Conservation (phyloP, 1,140 invertebrate species). For the Vanessa atalanta region DNA sequence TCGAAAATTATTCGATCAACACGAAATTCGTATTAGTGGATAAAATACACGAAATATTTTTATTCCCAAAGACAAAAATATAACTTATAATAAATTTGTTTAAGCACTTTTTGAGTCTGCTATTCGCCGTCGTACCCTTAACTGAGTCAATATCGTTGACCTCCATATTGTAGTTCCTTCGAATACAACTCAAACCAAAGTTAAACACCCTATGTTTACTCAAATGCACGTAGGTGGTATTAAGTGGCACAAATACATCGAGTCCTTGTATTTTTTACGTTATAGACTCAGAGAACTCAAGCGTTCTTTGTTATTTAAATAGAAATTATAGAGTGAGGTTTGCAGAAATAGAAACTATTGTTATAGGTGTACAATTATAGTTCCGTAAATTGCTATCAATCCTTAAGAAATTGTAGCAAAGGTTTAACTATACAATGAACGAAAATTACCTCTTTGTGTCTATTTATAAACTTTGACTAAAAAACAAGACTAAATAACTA, state of each 20-base stretch:
- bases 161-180: slow-evolving; percentile 45
- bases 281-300: not conserved
- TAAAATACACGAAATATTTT: too few species aligned
- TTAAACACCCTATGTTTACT: slow-evolving; percentile 63
- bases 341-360: slow-evolving; percentile 5
- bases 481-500: not conserved
- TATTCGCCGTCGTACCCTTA: slow-evolving; percentile 12
- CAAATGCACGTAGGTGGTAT: slow-evolving; percentile 63
- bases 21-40: not conserved
- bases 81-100: not conserved
- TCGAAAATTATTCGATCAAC: slow-evolving; percentile 8
- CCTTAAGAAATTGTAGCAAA: not conserved
- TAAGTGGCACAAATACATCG: slow-evolving; percentile 47
- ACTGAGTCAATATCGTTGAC: slow-evolving; percentile 59
- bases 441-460: not conserved
- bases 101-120: slow-evolving; percentile 16
- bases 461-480: not conserved
- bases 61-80: not conserved
- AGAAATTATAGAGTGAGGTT: not conserved
- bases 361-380: slow-evolving; percentile 1
- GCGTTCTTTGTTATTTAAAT: slow-evolving; percentile 1
- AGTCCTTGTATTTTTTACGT: slow-evolving; percentile 19
- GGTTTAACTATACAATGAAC: not conserved
- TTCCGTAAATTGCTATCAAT: slow-evolving; percentile 5
- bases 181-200: slow-evolving; percentile 64